Conservation (phyloP, 2,888 invertebrate genomes). For the Cryptocheilus praepositus region DNA sequence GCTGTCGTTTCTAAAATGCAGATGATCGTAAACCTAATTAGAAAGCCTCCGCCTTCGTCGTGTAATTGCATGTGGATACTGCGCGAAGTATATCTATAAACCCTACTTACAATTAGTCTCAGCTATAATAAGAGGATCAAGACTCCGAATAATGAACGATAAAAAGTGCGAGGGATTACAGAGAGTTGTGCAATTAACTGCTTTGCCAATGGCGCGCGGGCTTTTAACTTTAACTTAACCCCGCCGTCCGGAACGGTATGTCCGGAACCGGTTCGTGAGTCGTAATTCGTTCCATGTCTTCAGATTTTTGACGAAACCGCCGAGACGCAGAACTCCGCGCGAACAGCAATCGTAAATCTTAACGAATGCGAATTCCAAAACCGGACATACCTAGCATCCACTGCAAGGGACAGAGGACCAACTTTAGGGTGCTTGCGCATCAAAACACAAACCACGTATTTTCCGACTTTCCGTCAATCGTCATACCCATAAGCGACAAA, state of each 20-base stretch:
- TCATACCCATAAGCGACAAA: too few relatives aligned
- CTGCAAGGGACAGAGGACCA: too few relatives aligned
- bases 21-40: too few relatives aligned
- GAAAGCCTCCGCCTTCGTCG: too few relatives aligned
- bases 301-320: constrained; percentile 19
- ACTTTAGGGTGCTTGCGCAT: too few relatives aligned
- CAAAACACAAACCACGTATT: too few relatives aligned
- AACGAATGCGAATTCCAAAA: too few relatives aligned
- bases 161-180: constrained; percentile 26
- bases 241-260: constrained; percentile 57
- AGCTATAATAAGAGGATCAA: constrained; percentile 21
- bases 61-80: too few relatives aligned
- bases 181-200: constrained; percentile 56
- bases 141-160: constrained; percentile 28
- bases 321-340: background rate
- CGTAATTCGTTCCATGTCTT: constrained; percentile 41
- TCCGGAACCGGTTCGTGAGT: constrained; percentile 60
- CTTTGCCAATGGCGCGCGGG: constrained; percentile 52
- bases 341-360: background rate
- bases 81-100: too few relatives aligned
- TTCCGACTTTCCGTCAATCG: too few relatives aligned
- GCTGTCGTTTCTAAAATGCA: too few relatives aligned
- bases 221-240: constrained; percentile 49
- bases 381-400: too few relatives aligned
- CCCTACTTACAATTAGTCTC: background rate